A percentile compares a stretch with the other conserved stretches of the same genome.
phyloP scores from a whole-genome alignment of 2,113 vertebrate species.

The Symphodus melops region DNA sequence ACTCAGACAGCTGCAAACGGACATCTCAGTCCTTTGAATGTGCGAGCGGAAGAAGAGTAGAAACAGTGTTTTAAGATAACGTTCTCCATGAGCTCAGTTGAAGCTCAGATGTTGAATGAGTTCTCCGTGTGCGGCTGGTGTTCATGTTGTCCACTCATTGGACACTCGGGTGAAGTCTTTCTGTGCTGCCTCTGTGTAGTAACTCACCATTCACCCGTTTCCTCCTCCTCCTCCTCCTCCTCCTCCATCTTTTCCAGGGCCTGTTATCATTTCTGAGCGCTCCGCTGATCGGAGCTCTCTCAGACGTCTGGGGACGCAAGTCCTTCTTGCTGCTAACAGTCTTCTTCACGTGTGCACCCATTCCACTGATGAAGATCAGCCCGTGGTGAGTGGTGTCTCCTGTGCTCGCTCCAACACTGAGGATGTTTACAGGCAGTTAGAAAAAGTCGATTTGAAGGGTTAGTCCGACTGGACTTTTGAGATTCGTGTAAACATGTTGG shows the following conservation, averaged over 20 bases:
- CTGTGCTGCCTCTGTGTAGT: too few species aligned
- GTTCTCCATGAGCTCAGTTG: too few species aligned
- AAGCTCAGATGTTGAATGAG: background rate
- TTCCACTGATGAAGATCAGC: slow-evolving; percentile 97
- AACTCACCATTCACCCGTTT: background rate
- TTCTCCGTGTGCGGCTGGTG: background rate
- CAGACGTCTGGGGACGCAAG: slow-evolving; percentile 97
- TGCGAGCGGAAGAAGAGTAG: background rate
- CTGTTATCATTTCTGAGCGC: slow-evolving; percentile 96
- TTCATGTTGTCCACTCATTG: background rate
- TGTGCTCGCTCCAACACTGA: background rate
- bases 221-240: background rate
- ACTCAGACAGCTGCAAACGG: background rate
- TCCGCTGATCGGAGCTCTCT: slow-evolving; percentile 94
- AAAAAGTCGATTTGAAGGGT: too few species aligned
- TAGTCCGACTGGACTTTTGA: too few species aligned
- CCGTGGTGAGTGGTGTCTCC: slow-evolving; percentile 90
- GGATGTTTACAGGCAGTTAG: too few species aligned
- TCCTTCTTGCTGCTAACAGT: slow-evolving; percentile 96
- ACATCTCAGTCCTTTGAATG: background rate
- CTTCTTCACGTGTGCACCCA: slow-evolving; percentile 97
- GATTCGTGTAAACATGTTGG: too few species aligned
- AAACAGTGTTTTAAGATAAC: too few species aligned
- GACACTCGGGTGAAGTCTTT: too few species aligned
- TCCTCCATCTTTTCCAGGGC: slow-evolving; percentile 80